Percentiles rank a stretch among this genome's conserved stretches.
phyloP scores from a whole-genome alignment of 2,113 vertebrate species.

The Columbina picui region DNA sequence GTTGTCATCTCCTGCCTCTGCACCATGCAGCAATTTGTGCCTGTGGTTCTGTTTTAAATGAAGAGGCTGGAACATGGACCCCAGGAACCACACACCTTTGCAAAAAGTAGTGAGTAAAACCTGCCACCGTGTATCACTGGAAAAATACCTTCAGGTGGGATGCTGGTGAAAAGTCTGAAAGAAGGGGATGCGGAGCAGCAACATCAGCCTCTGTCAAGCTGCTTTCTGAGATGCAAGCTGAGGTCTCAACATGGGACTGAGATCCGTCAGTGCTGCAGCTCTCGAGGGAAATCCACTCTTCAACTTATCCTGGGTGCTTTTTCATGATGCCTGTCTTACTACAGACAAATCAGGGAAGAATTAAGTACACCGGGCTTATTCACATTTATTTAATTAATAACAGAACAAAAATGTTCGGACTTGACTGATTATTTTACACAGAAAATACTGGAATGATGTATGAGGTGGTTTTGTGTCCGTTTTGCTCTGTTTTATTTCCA shows the following conservation, averaged over 20 bases:
- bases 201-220: background rate
- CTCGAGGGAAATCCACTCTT: background rate
- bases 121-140: background rate
- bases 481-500: slow-evolving; percentile 34
- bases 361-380: background rate
- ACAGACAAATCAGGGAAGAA: background rate
- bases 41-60: background rate
- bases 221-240: background rate
- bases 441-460: background rate
- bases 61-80: background rate
- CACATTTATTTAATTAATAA: slow-evolving; percentile 1
- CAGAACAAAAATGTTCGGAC: background rate
- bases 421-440: background rate
- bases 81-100: background rate
- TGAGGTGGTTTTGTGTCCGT: background rate
- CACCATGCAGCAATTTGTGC: background rate
- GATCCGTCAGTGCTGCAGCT: background rate
- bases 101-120: background rate
- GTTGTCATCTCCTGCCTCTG: background rate
- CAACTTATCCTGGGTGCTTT: background rate
- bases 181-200: background rate
- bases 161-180: background rate
- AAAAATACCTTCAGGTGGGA: background rate
- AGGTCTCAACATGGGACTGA: background rate
- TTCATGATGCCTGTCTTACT: background rate